Evolutionary conservation across 1,140 invertebrate species (phyloP).

Genomic region (Phocides pigmalion): DNA sequence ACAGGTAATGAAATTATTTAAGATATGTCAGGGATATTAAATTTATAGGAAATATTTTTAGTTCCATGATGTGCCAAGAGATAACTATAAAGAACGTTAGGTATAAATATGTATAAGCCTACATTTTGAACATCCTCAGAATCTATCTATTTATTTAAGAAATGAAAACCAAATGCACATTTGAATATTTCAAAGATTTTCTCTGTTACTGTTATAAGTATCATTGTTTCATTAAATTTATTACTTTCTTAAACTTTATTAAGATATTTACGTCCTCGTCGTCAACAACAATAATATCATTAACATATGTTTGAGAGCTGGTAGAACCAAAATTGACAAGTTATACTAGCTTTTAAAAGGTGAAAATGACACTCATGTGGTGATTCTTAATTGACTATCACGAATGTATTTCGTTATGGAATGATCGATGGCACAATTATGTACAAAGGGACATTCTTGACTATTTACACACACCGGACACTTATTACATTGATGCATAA

Average conservation of each 20-base stretch:
- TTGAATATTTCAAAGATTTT: conserved; percentile 51
- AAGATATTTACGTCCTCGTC: conserved; percentile 4
- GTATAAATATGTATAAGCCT: conserved; percentile 53
- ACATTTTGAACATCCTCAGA: conserved; percentile 63
- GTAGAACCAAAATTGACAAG: conserved; percentile 37
- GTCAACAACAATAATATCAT: conserved; percentile 8
- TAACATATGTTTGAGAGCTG: not conserved
- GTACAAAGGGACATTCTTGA: not conserved
- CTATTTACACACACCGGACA: conserved; percentile 50
- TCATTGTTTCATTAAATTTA: not conserved
- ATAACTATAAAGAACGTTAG: conserved; percentile 60
- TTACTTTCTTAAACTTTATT: not conserved
- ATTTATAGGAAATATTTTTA: conserved; percentile 49
- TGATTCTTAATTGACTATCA: conserved; percentile 44
- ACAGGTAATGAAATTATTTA: not conserved
- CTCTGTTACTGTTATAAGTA: conserved; percentile 14
- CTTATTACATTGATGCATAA: conserved; percentile 53
- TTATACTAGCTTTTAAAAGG: conserved; percentile 50
- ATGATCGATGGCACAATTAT: conserved; percentile 41
- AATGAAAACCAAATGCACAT: conserved; percentile 60
- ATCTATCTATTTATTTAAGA: conserved; percentile 46
- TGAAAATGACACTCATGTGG: conserved; percentile 50
- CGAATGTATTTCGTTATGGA: conserved; percentile 40
- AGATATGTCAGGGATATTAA: conserved; percentile 43
- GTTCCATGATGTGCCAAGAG: conserved; percentile 57